These are phyloP conservation scores for Taenaris catops DNA, from an alignment of 2,888 invertebrate species.

Conservation along the genomic window DNA sequence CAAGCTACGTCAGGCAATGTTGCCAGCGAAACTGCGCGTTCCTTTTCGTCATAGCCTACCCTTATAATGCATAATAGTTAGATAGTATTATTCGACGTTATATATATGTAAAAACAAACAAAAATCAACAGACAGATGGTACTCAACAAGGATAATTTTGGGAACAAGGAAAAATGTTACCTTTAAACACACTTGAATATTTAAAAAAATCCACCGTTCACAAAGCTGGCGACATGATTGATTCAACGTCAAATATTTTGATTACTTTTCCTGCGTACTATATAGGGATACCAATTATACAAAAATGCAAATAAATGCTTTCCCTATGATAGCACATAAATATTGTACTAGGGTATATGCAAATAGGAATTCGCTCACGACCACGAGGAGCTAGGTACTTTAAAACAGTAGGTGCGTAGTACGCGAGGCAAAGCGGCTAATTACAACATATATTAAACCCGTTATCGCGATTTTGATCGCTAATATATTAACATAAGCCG, in stretches of 20 bases:
- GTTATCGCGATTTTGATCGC: constrained; percentile 26
- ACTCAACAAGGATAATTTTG: too few species aligned
- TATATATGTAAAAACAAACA: too few species aligned
- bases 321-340: constrained; percentile 17
- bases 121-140: too few species aligned
- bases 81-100: too few species aligned
- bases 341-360: constrained; percentile 43
- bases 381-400: constrained; percentile 31
- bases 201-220: too few species aligned
- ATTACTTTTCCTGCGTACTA: neutral
- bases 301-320: constrained; percentile 10
- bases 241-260: neutral
- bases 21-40: too few species aligned
- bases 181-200: too few species aligned
- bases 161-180: too few species aligned
- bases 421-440: constrained; percentile 26
- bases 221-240: too few species aligned
- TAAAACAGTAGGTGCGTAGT: constrained; percentile 27
- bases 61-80: too few species aligned
- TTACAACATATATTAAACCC: constrained; percentile 26
- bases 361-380: constrained; percentile 58
- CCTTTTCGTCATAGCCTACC: too few species aligned
- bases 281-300: constrained; percentile 1
- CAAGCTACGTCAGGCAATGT: too few species aligned
- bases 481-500: constrained; percentile 27